phyloP scores from a whole-genome alignment of 2,888 invertebrate species.

The Rhagonycha fulva region DNA sequence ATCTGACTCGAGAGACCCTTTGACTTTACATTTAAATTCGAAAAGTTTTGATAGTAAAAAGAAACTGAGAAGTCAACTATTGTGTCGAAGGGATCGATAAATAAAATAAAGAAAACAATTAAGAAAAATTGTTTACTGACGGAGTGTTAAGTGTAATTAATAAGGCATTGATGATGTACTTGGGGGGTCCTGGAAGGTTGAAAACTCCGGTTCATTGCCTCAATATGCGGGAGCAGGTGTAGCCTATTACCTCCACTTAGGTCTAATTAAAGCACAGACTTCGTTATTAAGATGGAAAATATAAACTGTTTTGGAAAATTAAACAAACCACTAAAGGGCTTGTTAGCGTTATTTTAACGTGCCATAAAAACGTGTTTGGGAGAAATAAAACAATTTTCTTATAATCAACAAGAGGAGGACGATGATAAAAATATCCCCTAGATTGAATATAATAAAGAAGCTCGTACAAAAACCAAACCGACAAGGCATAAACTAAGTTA shows the following conservation, averaged over 20 bases:
- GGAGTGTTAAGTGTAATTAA: slow-evolving; percentile 30
- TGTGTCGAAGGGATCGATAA: not conserved
- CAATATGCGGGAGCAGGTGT: slow-evolving; percentile 51
- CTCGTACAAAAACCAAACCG: slow-evolving; percentile 21
- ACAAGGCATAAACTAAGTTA: slow-evolving; percentile 30
- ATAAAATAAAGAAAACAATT: slow-evolving; percentile 14
- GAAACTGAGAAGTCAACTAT: not conserved
- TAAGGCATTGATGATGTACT: slow-evolving; percentile 24
- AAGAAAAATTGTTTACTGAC: slow-evolving; percentile 24
- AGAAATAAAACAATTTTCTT: not conserved
- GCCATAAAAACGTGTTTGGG: not conserved
- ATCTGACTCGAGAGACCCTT: slow-evolving; percentile 33
- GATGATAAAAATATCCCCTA: slow-evolving; percentile 2
- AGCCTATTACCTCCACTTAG: slow-evolving; percentile 53
- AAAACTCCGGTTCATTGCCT: slow-evolving; percentile 35
- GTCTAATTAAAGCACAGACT: slow-evolving; percentile 29
- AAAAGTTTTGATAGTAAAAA: not conserved
- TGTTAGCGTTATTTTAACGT: not conserved
- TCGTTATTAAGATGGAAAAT: slow-evolving; percentile 10
- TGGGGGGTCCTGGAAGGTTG: slow-evolving; percentile 22
- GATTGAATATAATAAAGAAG: slow-evolving; percentile 22
- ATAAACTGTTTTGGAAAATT: slow-evolving; percentile 5
- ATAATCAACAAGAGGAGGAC: not conserved
- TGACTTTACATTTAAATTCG: not conserved
- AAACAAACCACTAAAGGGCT: not conserved